Evolutionary conservation across 2,113 vertebrate species (phyloP), one percentile per base, ranked within the genome.

Genomic region (Pseudonaja textilis): DNA sequence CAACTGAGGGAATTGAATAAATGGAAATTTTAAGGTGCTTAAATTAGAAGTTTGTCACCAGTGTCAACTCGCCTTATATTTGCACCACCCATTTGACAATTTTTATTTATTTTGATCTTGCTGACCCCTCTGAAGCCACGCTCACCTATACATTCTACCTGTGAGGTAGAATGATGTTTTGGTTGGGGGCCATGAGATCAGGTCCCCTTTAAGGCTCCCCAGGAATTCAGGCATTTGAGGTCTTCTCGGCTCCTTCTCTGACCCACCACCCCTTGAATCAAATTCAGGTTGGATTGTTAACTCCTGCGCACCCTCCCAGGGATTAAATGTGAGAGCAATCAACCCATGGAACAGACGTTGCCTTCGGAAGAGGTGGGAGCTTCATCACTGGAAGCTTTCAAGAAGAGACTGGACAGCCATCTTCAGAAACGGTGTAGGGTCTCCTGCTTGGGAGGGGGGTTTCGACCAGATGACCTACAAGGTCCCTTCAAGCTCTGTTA

Each of bases 11-110:
- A 96, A 96, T 95, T 96, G 96, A 10, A 93, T 95, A 94, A 96
- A 96, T 96, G 96, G 95, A 96, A 96, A 96, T 96, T 96, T 96
- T 95, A 97, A 97, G 96, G 96, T 95, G 94, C 95, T 96, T 96
- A 96, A 96, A 96, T 95, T 95, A 94, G 94, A 95, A 94, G 92
- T 93, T 96, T 95, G 96, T 94, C 95, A 95, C 90, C 94, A 92
- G 92, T 96, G 96, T 93, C 95, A 95, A 95, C 91, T 34, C 1
- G 89, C 91, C 93, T 95, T 95, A 42, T 42, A 22, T 42, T 42
- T 22, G 34, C 34, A 22, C 20, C 34, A 95, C 95, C 93, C 45
- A 20, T 90, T 52, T 23, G 91, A 93, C 92, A 93, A 93, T 93
- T 96, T 93, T 87, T 93, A 25, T 16, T 1, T n/a, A 5, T 59